Conservation (phyloP, 2,888 invertebrate genomes). For the Theretra japonica region DNA sequence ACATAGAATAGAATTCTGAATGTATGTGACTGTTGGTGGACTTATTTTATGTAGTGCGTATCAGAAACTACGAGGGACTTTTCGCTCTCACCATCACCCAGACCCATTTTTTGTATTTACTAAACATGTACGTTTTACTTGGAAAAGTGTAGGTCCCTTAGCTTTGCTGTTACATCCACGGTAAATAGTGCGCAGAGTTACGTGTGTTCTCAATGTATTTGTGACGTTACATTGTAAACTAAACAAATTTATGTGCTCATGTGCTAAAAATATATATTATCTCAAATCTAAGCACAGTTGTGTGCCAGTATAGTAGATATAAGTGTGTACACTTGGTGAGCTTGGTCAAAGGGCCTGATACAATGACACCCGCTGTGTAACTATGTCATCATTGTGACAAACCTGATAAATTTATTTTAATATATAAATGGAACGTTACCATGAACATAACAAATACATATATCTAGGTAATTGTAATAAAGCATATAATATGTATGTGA, state of each 20-base stretch:
- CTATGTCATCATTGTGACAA: neutral
- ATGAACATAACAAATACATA: neutral
- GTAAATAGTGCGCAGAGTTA: neutral
- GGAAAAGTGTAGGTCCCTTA: too few relatives aligned
- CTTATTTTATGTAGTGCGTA: too few relatives aligned
- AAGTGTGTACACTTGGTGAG: neutral
- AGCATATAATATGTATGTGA: too few relatives aligned
- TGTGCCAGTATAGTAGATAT: neutral
- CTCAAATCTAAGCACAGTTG: slow-evolving; percentile 15
- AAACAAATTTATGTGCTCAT: slow-evolving; percentile 27
- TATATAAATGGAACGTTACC: neutral
- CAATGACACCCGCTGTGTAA: neutral
- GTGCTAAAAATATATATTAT: slow-evolving; percentile 18
- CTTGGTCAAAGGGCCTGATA: neutral
- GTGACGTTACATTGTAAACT: slow-evolving; percentile 8
- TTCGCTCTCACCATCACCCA: too few relatives aligned
- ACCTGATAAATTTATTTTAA: slow-evolving; percentile 8
- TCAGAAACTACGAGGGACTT: too few relatives aligned
- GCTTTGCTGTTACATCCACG: neutral
- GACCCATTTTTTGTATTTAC: too few relatives aligned
- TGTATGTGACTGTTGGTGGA: too few relatives aligned
- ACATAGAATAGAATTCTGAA: too few relatives aligned
- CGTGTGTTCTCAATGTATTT: neutral
- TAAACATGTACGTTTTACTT: too few relatives aligned
- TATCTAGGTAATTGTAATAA: too few relatives aligned